Percentiles rank a stretch among this genome's conserved stretches.
Evolutionary conservation across 2,888 invertebrate species (phyloP).

Genomic region (Zygaena filipendulae): DNA sequence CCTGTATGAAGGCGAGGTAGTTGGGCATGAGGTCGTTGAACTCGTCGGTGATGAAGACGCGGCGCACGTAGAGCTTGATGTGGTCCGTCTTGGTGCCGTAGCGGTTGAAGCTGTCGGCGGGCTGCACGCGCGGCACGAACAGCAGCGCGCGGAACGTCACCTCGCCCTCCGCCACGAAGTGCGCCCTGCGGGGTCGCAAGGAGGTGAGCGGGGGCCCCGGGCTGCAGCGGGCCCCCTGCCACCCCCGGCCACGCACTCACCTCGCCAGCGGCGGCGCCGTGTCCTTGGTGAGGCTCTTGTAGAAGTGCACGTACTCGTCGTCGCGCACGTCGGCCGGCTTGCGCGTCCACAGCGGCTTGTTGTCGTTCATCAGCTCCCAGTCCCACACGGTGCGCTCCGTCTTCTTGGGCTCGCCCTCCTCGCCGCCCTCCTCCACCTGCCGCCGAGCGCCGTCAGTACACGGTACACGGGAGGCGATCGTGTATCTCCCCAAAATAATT

Average conservation of each 20-base stretch:
- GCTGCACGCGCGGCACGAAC: conserved; percentile 89
- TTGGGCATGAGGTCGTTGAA: conserved; percentile 99
- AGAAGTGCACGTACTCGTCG: conserved; percentile 94
- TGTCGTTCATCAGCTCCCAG: conserved; percentile 96
- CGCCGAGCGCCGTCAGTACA: conserved; percentile 28
- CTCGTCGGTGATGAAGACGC: conserved; percentile 99
- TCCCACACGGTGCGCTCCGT: conserved; percentile 98
- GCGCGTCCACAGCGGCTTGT: conserved; percentile 98
- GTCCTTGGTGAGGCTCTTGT: conserved; percentile 94
- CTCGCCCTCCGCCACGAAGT: conserved; percentile 95
- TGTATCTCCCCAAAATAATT: too few species aligned
- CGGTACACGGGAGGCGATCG: neutral
- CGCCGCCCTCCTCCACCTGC: conserved; percentile 78
- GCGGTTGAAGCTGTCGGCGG: conserved; percentile 93
- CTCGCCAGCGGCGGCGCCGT: conserved; percentile 83
- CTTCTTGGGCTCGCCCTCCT: conserved; percentile 80
- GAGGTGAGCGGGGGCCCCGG: conserved; percentile 75
- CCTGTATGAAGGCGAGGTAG: conserved; percentile 91
- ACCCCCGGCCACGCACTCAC: conserved; percentile 16
- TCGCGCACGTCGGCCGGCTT: conserved; percentile 87
- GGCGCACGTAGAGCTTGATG: conserved; percentile 96
- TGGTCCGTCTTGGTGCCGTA: conserved; percentile 95
- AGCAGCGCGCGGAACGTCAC: conserved; percentile 94
- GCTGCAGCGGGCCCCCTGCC: conserved; percentile 17
- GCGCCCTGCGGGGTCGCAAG: conserved; percentile 73